Conservation (phyloP, 2,113 vertebrate species). For the Syngnathus scovelli region DNA sequence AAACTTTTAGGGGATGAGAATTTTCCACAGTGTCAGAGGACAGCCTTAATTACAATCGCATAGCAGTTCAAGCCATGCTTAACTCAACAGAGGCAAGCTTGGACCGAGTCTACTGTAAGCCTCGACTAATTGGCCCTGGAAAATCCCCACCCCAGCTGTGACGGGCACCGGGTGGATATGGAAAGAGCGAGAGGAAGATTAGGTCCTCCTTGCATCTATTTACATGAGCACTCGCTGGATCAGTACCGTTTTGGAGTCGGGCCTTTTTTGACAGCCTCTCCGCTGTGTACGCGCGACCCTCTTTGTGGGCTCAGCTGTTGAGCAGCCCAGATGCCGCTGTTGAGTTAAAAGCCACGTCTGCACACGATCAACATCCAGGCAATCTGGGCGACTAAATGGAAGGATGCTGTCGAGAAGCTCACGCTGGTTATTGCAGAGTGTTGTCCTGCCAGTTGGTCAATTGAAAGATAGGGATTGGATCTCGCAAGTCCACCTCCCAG, state of each 20-base stretch:
- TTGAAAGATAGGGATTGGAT: constrained; percentile 59
- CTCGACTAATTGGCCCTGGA: constrained; percentile 67
- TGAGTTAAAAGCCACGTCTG: constrained; percentile 48
- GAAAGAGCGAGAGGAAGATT: constrained; percentile 30
- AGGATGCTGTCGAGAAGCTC: constrained; percentile 37
- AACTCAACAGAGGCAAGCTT: constrained; percentile 63
- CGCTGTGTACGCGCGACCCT: constrained; percentile 32
- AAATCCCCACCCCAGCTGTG: constrained; percentile 62
- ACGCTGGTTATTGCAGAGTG: constrained; percentile 43
- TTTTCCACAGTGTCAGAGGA: constrained; percentile 55
- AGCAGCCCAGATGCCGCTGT: constrained; percentile 50
- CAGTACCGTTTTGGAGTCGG: constrained; percentile 49
- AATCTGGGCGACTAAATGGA: constrained; percentile 54
- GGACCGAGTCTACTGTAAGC: constrained; percentile 57
- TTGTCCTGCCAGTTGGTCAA: constrained; percentile 51
- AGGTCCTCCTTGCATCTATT: constrained; percentile 30
- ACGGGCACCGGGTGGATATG: constrained; percentile 41
- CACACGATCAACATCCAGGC: constrained; percentile 51
- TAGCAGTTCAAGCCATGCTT: constrained; percentile 66
- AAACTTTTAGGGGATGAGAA: constrained; percentile 40
- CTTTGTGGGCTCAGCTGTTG: constrained; percentile 41
- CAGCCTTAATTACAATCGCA: constrained; percentile 67
- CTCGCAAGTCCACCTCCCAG: constrained; percentile 49
- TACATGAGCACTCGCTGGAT: constrained; percentile 44
- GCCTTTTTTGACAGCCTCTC: constrained; percentile 27